A percentile compares a stretch with the other conserved stretches of the same genome.
phyloP scores from a whole-genome alignment of 2,888 invertebrate genomes.

The Mesoligia furuncula region DNA sequence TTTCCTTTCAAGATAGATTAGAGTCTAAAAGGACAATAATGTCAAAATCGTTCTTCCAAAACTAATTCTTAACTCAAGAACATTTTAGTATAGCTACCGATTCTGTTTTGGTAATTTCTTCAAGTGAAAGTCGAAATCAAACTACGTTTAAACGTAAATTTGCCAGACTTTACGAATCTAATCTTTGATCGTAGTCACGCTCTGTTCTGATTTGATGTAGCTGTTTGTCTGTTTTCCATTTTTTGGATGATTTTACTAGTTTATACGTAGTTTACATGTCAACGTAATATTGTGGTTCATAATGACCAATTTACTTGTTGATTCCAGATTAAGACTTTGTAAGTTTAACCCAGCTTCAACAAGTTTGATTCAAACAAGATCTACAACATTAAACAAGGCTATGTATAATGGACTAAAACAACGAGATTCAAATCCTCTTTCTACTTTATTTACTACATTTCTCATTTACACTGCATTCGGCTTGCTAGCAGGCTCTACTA shows the following conservation, averaged over 20 bases:
- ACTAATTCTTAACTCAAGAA: background rate
- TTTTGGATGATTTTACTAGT: background rate
- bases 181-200: constrained; percentile 45
- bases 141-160: constrained; percentile 24
- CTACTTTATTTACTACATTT: constrained; percentile 47
- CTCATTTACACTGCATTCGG: constrained; percentile 67
- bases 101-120: constrained; percentile 15
- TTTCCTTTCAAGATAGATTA: background rate
- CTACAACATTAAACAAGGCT: background rate
- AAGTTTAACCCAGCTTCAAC: background rate
- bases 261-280: background rate
- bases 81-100: constrained; percentile 44
- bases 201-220: constrained; percentile 5
- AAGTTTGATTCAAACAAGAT: background rate
- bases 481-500: constrained; percentile 51
- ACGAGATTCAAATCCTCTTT: constrained; percentile 18
- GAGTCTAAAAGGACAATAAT: background rate
- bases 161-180: constrained; percentile 13
- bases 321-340: background rate
- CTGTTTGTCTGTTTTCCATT: background rate
- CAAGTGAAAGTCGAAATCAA: constrained; percentile 22
- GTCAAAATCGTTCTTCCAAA: constrained; percentile 2
- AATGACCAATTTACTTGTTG: background rate
- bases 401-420: constrained; percentile 32
- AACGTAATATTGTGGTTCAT: background rate